Base-by-base conservation (phyloP, 2,113 vertebrate genomes). In the Nesoenas mayeri region DNA sequence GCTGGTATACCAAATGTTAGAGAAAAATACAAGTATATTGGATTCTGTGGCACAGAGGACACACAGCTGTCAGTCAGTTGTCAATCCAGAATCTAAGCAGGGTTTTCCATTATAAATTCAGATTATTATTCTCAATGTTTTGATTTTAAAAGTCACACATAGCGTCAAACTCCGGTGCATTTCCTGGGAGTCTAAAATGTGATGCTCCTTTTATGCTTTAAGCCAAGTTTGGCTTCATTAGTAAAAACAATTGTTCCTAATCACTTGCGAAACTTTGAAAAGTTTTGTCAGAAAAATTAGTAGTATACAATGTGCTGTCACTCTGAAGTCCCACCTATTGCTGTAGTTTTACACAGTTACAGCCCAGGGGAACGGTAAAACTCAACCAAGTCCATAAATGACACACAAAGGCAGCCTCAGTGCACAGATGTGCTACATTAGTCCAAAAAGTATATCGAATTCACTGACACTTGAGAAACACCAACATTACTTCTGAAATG, bases 41-140 rank as follows among this genome's bases (percentile, higher is more conserved):
- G 83, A 96, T 92, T 89, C 80, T 87, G 61, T 75, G 65, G 86
- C 77, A 95, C 53, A 31, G 57, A 93, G 73, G 83, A 90, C 79
- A 86, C 79, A 51, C 9, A 13, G 53, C 65, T 93, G 56, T 64
- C 95, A 89, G 66, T 73, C 88, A 91, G 50, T 24, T 93, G 78
- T 89, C 91, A 89, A 74, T 6, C 16, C 54, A 81, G 66, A 89
- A 91, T 58, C 53, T 40, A 44, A 89, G 87, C 24, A 79, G 18
- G 12, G 34, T n/a, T 75, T 93, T 80, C 48, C 57, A 79, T 61
- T 67, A 93, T 61, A 81, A 93, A 96, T 80, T 87, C 62, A 81
- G 32, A 40, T 79, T 56, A 54, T 48, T 84, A 20, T 79, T 84
- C 65, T 60, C 69, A 67, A 42, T 44, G 21, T 77, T 89, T 67